Percentiles rank a stretch among this genome's conserved stretches.
Conservation (phyloP, 2,113 vertebrate genomes). For the Sylvilagus bachmani region DNA sequence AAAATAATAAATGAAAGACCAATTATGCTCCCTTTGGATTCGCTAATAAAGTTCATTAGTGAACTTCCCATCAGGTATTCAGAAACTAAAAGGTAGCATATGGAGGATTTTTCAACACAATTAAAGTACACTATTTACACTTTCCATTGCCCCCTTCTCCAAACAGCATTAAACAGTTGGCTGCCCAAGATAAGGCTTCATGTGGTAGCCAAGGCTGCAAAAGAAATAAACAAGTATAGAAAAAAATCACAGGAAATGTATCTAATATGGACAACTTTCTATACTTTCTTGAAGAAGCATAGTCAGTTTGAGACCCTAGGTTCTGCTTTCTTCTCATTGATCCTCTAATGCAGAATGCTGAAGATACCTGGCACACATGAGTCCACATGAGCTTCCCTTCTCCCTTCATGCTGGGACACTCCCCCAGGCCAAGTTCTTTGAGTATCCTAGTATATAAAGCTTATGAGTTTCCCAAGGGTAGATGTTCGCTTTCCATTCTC, state of each 20-base stretch:
- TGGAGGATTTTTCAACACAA: slow-evolving; percentile 46
- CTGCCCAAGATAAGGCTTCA: not conserved
- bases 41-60: slow-evolving; percentile 75
- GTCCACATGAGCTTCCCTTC: not conserved
- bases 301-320: not conserved
- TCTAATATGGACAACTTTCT: not conserved
- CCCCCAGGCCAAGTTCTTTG: not conserved
- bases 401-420: not conserved
- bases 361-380: not conserved
- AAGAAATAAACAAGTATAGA: not conserved
- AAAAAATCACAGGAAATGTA: not conserved
- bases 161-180: not conserved
- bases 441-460: not conserved
- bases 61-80: slow-evolving; percentile 70
- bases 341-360: too few species aligned
- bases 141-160: slow-evolving; percentile 32
- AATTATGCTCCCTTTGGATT: slow-evolving; percentile 63
- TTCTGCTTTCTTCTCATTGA: not conserved
- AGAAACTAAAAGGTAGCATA: slow-evolving; percentile 58
- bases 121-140: slow-evolving; percentile 7
- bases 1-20: slow-evolving; percentile 78
- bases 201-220: not conserved
- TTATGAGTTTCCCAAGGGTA: not conserved
- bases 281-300: not conserved
- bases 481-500: not conserved